These are phyloP conservation scores for Amphimedon queenslandica DNA, from an alignment of 37 sponge, comb jelly and placozoan species.

Conservation along the genomic window DNA sequence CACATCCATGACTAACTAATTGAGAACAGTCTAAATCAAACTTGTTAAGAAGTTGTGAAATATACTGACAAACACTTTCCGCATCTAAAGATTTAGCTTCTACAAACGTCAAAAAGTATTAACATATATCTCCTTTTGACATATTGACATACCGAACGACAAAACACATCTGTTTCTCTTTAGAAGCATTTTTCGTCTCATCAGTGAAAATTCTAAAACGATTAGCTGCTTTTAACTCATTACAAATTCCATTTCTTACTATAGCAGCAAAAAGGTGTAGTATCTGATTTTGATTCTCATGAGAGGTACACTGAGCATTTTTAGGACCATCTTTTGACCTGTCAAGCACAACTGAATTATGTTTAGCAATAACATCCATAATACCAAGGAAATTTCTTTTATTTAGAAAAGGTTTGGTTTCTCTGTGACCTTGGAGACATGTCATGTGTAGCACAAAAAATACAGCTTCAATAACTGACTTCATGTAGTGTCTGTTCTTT, in stretches of 20 bases:
- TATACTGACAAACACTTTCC: constrained; percentile 47
- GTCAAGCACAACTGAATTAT: constrained; percentile 59
- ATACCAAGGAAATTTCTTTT: constrained; percentile 58
- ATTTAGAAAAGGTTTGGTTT: constrained; percentile 45
- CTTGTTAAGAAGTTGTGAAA: constrained; percentile 46
- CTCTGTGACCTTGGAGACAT: constrained; percentile 61
- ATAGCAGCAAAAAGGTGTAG: constrained; percentile 49
- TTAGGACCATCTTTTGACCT: no score
- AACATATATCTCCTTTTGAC: no score
- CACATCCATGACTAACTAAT: constrained; percentile 24
- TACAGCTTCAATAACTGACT: constrained; percentile 25
- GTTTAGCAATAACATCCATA: constrained; percentile 34
- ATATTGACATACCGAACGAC: constrained; percentile 57
- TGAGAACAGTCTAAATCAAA: constrained; percentile 30
- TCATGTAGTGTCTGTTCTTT: constrained; percentile 44
- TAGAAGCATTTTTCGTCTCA: constrained; percentile 59
- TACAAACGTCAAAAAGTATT: constrained; percentile 50
- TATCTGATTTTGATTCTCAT: constrained; percentile 54
- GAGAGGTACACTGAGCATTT: no score
- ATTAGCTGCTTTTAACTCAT: constrained; percentile 38
- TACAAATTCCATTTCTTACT: constrained; percentile 24
- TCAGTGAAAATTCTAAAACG: constrained; percentile 42
- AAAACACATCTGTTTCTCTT: constrained; percentile 55
- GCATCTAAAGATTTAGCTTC: constrained; percentile 43
- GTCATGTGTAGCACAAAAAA: constrained; percentile 42